Evolutionary conservation across 1,140 invertebrate species (phyloP).

Genomic region (Aphelenchoides besseyi): DNA sequence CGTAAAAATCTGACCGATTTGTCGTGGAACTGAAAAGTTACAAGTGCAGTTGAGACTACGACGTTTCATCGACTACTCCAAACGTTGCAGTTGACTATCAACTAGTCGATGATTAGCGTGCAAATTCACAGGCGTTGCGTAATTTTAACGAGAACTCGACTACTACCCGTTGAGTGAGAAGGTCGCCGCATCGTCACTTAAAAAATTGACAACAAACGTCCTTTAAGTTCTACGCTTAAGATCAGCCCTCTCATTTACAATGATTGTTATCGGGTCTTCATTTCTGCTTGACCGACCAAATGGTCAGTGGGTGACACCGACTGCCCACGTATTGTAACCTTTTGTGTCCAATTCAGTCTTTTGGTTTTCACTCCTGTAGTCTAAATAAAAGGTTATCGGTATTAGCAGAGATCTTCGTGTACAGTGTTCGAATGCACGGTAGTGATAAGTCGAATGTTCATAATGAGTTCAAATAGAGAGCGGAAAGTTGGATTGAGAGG

Average conservation of each 20-base stretch:
- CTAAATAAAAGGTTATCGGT: no score
- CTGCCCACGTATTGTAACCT: no score
- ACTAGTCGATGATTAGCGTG: no score
- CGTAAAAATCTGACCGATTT: neutral
- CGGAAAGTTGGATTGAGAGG: neutral
- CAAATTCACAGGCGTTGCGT: neutral
- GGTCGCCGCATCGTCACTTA: no score
- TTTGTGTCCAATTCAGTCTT: neutral
- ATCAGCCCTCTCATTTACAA: no score
- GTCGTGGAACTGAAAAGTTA: neutral
- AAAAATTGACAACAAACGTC: no score
- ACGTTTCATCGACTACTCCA: no score
- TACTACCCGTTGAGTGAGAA: neutral
- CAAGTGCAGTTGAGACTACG: neutral
- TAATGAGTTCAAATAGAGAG: neutral
- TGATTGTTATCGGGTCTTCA: no score
- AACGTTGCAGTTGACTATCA: no score
- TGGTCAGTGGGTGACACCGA: no score
- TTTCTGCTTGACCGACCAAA: neutral
- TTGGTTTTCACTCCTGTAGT: neutral
- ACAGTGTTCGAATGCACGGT: neutral
- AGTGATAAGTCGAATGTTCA: neutral
- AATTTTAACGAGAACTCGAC: neutral
- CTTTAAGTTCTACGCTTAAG: no score
- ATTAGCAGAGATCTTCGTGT: neutral